Evolutionary conservation across 2,113 vertebrate genomes (phyloP), one percentile per base, ranked within the genome.

Genomic region (Rhinoderma darwinii): DNA sequence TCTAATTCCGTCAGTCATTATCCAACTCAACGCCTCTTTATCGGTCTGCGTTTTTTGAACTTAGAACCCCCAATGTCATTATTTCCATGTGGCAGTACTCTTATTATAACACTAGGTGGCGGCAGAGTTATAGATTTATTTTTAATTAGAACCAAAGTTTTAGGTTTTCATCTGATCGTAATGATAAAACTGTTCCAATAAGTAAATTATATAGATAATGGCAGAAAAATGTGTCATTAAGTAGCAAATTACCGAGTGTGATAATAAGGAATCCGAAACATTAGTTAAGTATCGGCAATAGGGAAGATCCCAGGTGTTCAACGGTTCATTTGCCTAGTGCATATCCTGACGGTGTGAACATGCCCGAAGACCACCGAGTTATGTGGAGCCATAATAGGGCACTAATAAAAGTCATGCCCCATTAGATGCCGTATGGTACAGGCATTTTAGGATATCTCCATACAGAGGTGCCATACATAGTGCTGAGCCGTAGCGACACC

Each of bases 31-130:
- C n/a, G n/a, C n/a, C n/a, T n/a, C n/a, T n/a, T n/a, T n/a, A n/a
- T n/a, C n/a, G n/a, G n/a, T n/a, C n/a, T n/a, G n/a, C n/a, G n/a
- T n/a, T n/a, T n/a, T n/a, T n/a, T n/a, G n/a, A n/a, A n/a, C n/a
- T n/a, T n/a, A n/a, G n/a, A n/a, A n/a, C n/a, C n/a, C n/a, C n/a
- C n/a, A n/a, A 20, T 51, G 11, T 9, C 10, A n/a, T 59, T 4
- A 59, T n/a, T 59, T 59, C 7, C 10, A 12, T 14, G 3, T 20
- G 4, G 66, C 32, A 70, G 32, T 20, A 20, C 17, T 37, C 30
- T 37, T 25, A 41, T 41, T 74, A 1, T 0, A 78, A n/a, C 84
- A 86, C 84, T 79, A 79, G 84, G 22, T 78, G 84, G 84, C 84
- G 79, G 75, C 43, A 86, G 61, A 75, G 72, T 1, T 17, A 32